These are phyloP conservation scores for Brachypalpus laphriformis DNA, from an alignment of 2,888 invertebrate species.

Conservation along the genomic window DNA sequence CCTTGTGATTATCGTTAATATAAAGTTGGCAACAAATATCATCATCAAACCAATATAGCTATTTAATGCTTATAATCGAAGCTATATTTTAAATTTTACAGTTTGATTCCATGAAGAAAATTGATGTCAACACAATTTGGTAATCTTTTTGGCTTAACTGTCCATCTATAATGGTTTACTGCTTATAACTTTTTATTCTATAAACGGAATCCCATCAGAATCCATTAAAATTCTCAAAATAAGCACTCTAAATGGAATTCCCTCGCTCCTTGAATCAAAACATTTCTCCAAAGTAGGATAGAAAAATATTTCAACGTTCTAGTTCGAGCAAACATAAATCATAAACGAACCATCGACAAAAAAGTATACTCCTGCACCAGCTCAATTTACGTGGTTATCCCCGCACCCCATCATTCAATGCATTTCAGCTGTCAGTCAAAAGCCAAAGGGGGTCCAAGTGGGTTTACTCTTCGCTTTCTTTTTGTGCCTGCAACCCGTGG, in stretches of 20 bases:
- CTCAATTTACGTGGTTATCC: background rate
- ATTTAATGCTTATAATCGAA: background rate
- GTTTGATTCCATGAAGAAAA: background rate
- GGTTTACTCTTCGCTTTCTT: background rate
- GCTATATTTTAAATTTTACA: background rate
- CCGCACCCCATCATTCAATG: constrained; percentile 17
- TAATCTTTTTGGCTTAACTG: background rate
- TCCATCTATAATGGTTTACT: constrained; percentile 2
- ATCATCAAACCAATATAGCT: background rate
- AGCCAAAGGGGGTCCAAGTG: constrained; percentile 3
- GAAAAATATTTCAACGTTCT: background rate
- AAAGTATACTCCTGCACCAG: constrained; percentile 9
- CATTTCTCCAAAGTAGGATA: background rate
- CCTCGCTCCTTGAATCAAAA: background rate
- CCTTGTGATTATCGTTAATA: background rate
- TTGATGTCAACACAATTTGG: constrained; percentile 8
- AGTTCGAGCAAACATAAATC: constrained; percentile 17
- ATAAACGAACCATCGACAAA: background rate
- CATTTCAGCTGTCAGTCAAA: constrained; percentile 46
- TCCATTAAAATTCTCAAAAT: constrained; percentile 10
- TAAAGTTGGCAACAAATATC: background rate
- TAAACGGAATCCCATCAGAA: constrained; percentile 25
- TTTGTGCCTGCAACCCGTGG: constrained; percentile 17
- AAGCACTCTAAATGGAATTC: constrained; percentile 13
- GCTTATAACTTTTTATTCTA: constrained; percentile 14